A percentile compares a stretch with the other conserved stretches of the same genome.
Conservation (phyloP, 2,113 vertebrate species). For the Edolisoma coerulescens region DNA sequence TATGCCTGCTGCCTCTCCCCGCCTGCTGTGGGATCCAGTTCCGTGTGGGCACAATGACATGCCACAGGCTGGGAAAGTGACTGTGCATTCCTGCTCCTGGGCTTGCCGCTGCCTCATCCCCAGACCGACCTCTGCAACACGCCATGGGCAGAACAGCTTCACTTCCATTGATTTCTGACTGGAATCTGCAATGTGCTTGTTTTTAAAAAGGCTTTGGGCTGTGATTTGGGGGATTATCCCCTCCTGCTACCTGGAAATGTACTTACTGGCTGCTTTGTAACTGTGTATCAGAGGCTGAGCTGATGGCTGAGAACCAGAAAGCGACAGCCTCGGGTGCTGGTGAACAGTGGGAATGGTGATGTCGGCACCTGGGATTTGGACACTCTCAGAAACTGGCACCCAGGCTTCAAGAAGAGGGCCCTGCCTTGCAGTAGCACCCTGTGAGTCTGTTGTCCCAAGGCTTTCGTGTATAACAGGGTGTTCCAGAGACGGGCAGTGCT, state of each 20-base stretch:
- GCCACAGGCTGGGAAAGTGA: neutral
- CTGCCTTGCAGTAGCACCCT: neutral
- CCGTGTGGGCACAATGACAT: fast-evolving
- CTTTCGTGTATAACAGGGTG: fast-evolving
- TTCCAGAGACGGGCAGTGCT: neutral
- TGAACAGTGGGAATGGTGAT: neutral
- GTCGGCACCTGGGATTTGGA: neutral
- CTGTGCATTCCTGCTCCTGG: neutral
- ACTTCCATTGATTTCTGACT: neutral
- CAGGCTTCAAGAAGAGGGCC: neutral
- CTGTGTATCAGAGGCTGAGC: neutral
- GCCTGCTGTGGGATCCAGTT: fast-evolving
- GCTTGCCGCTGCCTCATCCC: neutral
- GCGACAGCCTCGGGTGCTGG: fast-evolving
- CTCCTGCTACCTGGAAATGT: neutral
- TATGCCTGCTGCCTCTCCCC: neutral
- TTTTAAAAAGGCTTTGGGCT: neutral
- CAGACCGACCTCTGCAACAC: fast-evolving
- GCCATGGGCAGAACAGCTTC: fast-evolving
- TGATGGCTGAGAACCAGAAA: neutral
- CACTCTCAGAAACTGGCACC: neutral
- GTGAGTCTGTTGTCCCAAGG: neutral
- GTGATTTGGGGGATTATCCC: neutral
- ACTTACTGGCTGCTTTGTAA: neutral
- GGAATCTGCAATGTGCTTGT: neutral